These are phyloP conservation scores for Lepidocyrtinus sp. DNA, from an alignment of 2,888 invertebrate genomes.

Conservation along the genomic window DNA sequence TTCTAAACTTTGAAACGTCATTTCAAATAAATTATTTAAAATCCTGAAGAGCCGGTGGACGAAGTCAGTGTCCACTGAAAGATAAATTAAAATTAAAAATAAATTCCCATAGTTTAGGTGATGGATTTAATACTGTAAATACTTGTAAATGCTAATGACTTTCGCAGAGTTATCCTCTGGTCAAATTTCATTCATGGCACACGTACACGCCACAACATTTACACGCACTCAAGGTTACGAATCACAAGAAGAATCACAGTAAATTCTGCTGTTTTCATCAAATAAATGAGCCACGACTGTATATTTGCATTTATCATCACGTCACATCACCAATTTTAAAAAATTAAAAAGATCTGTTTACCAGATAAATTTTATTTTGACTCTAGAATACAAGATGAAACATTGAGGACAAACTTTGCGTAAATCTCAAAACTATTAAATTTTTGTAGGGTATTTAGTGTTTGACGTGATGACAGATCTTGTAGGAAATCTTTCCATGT, in stretches of 20 bases:
- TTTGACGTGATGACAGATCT: neutral
- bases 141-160: neutral
- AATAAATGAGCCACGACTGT: neutral
- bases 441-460: neutral
- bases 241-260: no score
- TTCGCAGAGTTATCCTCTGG: neutral
- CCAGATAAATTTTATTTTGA: neutral
- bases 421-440: neutral
- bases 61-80: no score
- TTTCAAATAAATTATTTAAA: no score
- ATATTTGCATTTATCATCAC: neutral
- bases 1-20: no score
- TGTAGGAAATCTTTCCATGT: neutral
- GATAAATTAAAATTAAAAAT: no score
- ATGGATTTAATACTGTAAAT: neutral
- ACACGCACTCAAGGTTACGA: neutral
- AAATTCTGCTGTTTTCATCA: no score
- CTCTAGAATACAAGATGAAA: neutral
- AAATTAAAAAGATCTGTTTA: neutral
- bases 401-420: neutral
- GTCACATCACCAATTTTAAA: no score
- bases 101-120: neutral
- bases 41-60: no score
- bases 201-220: neutral
- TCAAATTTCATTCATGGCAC: neutral